Evolutionary conservation across 2,797 vertebrate genomes (phyloP), one percentile per base, ranked within the genome.

Genomic region (Ctenopoma kingsleyae): DNA sequence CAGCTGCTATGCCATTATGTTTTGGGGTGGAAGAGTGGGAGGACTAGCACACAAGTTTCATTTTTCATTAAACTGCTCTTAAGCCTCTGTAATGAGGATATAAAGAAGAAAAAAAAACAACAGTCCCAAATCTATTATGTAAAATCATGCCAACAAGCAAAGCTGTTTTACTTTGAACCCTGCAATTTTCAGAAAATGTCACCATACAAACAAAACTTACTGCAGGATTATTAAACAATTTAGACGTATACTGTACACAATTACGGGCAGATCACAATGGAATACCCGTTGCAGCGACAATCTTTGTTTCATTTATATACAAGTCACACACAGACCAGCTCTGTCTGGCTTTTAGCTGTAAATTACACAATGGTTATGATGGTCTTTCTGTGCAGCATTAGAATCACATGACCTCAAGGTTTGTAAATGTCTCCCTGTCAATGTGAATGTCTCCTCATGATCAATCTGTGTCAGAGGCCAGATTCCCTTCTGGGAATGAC

Each of bases 41-140:
- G 53, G 47, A 49, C 55, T 55, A 50, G 59, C 16, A 1, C 19
- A 52, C 48, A 63, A 54, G 51, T 60, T 73, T 71, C 40, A 57
- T 78, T 84, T 85, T 74, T 78, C 59, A 79, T 72, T 80, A 71
- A 84, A 89, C 67, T 74, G 77, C 78, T 82, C 70, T 87, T 85
- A 89, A 89, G 82, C 84, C 69, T 66, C 71, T 50, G 25, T 79
- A 88, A 89, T 80, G 76, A 84, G 78, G 78, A 77, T 67, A 81
- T 48, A n/a, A 56, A 32, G 27, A 32, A 32, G 2, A 30, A 32
- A 69, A 67, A 27, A 50, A 66, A 36, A 47, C 46, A 36, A 38
- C 60, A 27, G 63, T 57, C 64, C 74, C 41, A 67, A 73, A 80
- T 67, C 73, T 57, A 81, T 86, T 80, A 86, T 63, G 71, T 76